Base-by-base conservation (phyloP, 2,797 vertebrate genomes). In the Pangasius larnaudii region DNA sequence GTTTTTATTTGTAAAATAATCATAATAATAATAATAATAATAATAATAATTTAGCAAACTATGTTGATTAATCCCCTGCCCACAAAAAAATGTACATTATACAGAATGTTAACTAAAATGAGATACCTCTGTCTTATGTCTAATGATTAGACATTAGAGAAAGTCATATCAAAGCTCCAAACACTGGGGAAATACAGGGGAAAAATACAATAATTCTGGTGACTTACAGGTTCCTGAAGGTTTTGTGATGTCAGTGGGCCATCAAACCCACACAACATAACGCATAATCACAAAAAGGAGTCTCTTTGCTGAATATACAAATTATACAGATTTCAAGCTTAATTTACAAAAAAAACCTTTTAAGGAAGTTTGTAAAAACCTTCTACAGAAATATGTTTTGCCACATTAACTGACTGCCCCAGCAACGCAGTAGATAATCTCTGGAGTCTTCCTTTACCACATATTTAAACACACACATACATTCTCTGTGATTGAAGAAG, bases 401-500 rank as follows among this genome's bases (percentile, higher is more conserved):
- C 24, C 22, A 82, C 13, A 9, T 61, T 42, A 27, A 24, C 9
- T 46, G 36, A 46, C 36, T 13, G 11, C 58, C 24, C 33, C 19
- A 27, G 27, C 11, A 27, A 19, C 27, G 3, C 59, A 30, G 71
- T 1, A n/a, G n/a, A 85, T 39, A 13, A 61, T 36, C 51, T 42
- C 49, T 36, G 53, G 69, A 74, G 18, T 46, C 42, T 63, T 65
- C 3, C n/a, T 39, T 27, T 27, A 84, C 18, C 18, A 80, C 69
- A 51, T 77, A 79, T 53, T 83, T 16, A 33, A 51, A 30, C 78
- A 90, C 24, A 84, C 72, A 69, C n/a, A 53, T 36, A 77, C 36
- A 87, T 61, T 58, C 49, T 59, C 30, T 46, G 18, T n/a, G 80
- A 87, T 69, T 59, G 36, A 53, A 78, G 59, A 61, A 39, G 33